Base-by-base conservation (phyloP, 1,140 invertebrate species). In the Neodiprion virginianus region DNA sequence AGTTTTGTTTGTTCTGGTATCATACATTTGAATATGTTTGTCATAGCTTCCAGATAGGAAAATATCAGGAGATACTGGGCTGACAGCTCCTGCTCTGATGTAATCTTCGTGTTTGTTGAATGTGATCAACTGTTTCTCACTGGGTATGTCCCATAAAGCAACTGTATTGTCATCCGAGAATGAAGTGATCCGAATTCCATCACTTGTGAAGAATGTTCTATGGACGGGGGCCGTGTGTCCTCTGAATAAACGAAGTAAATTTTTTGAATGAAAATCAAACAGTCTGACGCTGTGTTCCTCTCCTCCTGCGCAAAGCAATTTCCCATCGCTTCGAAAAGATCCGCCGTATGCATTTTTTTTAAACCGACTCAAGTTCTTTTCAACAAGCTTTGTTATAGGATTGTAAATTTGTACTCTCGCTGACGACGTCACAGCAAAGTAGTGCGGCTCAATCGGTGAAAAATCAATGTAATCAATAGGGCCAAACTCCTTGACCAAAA, bases 131-230 rank as follows among this genome's bases (percentile, higher is more conserved):
- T 91, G 89, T 78, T 93, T 92, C 86, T 98, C 96, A 80, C 91
- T 95, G 7, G 95, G 90, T 82, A 99, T 94, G 83, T 99, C 97
- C 96, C 97, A 99, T 10, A 98, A 77, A 76, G 90, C 90, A 8
- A 96, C 92, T n/a, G 93, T 91, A 87, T 97, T 97, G 85, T 99
- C 98, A 89, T 99, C 97, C 8, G 96, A 96, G 85, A 96, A 98
- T 81, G 97, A 97, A 8, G 95, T 90, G 48, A 99, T 90, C 73
- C 95, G 94, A 48, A 93, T 86, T 81, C 95, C 93, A 84, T 95
- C 94, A 49, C 91, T 89, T 14, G 96, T 92, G 80, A 99, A 99
- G 82, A 92, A 93, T 76, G 94, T 94, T 61, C 96, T 91, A 85
- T 97, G 96, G 1, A 97, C 95, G 10, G 93, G 82, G 50, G 82